A percentile compares a stretch with the other conserved stretches of the same genome.
phyloP scores from a whole-genome alignment of 2,888 invertebrate genomes.

The Drosophila fungiperda region DNA sequence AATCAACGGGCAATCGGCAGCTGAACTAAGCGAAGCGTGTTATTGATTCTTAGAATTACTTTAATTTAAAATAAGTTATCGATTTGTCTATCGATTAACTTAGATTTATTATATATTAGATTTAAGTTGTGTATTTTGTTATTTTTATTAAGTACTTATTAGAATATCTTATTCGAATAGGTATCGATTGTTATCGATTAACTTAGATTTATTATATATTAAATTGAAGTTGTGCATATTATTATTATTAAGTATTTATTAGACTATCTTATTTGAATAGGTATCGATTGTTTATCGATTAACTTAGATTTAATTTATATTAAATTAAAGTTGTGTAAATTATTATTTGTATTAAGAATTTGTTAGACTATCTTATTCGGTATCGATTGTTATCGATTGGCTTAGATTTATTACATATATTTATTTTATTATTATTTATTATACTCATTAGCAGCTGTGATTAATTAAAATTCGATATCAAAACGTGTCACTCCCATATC shows the following conservation, averaged over 20 bases:
- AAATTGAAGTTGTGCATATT: too few species aligned
- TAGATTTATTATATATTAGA: too few species aligned
- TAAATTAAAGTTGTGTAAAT: background rate
- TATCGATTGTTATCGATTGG: background rate
- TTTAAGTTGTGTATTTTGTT: too few species aligned
- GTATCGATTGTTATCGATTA: too few species aligned
- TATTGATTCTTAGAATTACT: conserved; percentile 2
- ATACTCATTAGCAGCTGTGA: background rate
- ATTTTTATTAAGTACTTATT: too few species aligned
- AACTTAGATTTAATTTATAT: background rate
- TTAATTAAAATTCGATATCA: background rate
- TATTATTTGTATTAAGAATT: too few species aligned
- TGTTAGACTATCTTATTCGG: too few species aligned
- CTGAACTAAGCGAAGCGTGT: background rate
- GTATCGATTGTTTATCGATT: too few species aligned
- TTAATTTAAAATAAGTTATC: background rate
- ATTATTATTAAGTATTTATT: too few species aligned
- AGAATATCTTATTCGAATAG: too few species aligned
- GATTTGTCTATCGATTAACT: background rate
- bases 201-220: too few species aligned
- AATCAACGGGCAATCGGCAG: conserved; percentile 9
- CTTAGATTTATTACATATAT: background rate
- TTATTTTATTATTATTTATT: background rate
- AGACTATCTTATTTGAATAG: too few species aligned
- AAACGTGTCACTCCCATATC: background rate